Conservation (phyloP, 2,888 invertebrate species). For the Sarcophaga rosellei region DNA sequence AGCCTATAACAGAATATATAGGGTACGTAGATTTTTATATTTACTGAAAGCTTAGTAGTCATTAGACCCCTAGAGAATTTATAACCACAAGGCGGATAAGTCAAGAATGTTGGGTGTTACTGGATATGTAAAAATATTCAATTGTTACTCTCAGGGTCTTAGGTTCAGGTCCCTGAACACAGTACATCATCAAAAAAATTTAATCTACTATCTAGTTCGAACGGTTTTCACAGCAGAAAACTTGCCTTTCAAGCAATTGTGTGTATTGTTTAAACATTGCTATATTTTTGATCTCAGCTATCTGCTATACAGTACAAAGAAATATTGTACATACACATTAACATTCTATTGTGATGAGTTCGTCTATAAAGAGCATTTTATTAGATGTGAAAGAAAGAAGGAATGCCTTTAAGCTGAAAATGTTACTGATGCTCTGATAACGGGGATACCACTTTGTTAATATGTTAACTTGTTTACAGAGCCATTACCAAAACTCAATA, state of each 20-base stretch:
- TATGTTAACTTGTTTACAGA: constrained; percentile 60
- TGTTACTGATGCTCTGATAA: constrained; percentile 47
- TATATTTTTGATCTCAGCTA: background rate
- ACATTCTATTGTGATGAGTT: constrained; percentile 21
- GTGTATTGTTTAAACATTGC: background rate
- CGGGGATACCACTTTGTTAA: constrained; percentile 52
- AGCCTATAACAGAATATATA: too few relatives aligned
- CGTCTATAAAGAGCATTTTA: constrained; percentile 4
- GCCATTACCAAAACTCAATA: constrained; percentile 61
- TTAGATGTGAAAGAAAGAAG: constrained; percentile 11
- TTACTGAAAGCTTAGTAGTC: too few relatives aligned
- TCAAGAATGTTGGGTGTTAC: too few relatives aligned
- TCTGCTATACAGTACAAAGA: background rate
- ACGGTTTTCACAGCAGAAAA: background rate
- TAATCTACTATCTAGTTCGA: too few relatives aligned
- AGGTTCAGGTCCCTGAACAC: too few relatives aligned
- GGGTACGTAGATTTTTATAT: too few relatives aligned
- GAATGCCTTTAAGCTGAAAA: constrained; percentile 38
- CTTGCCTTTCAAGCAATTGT: background rate
- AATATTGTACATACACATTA: background rate
- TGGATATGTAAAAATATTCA: too few relatives aligned
- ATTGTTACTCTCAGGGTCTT: too few relatives aligned
- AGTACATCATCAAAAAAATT: too few relatives aligned
- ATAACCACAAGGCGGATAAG: too few relatives aligned
- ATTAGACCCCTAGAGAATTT: too few relatives aligned